Conservation (phyloP, 2,888 invertebrate genomes). For the Chironomus tentans region DNA sequence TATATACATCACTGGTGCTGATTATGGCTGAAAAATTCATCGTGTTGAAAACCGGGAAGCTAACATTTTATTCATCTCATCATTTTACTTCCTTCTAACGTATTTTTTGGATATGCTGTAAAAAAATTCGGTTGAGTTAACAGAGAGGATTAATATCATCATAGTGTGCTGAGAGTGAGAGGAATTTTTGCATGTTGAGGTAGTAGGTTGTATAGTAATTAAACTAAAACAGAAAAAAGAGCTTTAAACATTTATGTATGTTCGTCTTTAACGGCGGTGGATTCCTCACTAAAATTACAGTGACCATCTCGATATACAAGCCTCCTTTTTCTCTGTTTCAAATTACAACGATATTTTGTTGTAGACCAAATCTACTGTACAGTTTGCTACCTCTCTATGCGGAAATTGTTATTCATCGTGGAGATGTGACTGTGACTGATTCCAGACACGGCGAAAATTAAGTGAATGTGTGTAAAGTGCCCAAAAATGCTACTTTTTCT, state of each 20-base stretch:
- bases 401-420: constrained; percentile 1
- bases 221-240: constrained; percentile 29
- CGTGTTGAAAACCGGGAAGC: too few relatives aligned
- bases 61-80: too few relatives aligned
- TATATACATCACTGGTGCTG: too few relatives aligned
- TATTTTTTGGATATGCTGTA: too few relatives aligned
- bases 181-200: constrained; percentile 43
- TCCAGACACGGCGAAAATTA: background rate
- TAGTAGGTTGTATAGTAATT: constrained; percentile 45
- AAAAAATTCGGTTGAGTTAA: background rate
- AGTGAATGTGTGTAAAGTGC: background rate
- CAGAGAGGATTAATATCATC: background rate
- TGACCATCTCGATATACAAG: background rate
- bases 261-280: too few relatives aligned
- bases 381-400: constrained; percentile 41
- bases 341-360: background rate
- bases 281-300: too few relatives aligned
- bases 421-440: background rate
- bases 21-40: too few relatives aligned
- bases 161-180: background rate
- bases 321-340: background rate
- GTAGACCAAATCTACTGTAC: constrained; percentile 37
- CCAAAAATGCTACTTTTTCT: background rate
- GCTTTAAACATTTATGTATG: background rate
- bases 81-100: too few relatives aligned